phyloP scores from a whole-genome alignment of 2,797 vertebrate genomes.

The Pyrocephalus nanus region DNA sequence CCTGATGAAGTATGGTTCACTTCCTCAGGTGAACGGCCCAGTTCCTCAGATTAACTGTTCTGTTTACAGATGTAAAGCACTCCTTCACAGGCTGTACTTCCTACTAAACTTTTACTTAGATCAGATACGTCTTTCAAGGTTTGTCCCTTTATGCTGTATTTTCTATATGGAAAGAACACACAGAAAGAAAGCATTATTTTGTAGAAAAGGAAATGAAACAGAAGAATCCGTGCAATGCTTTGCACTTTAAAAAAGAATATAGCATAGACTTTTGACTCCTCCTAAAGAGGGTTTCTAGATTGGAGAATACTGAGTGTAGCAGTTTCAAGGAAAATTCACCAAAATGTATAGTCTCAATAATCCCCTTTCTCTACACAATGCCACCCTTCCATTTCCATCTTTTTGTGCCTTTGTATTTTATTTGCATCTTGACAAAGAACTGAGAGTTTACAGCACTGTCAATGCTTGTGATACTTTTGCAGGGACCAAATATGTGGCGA shows the following conservation, averaged over 20 bases:
- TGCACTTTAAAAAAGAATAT: neutral
- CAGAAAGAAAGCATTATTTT: neutral
- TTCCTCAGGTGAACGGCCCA: neutral
- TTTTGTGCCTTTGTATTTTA: neutral
- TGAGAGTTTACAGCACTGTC: neutral
- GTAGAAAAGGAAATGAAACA: neutral
- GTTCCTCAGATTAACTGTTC: neutral
- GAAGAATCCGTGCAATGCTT: neutral
- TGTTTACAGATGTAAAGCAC: neutral
- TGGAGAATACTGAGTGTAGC: neutral
- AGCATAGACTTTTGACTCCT: neutral
- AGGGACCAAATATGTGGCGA: neutral
- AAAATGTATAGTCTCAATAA: neutral
- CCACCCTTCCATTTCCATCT: neutral
- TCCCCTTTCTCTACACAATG: neutral
- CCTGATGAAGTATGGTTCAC: accelerated
- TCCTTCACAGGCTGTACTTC: neutral
- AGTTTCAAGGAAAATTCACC: neutral
- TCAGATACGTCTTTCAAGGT: neutral
- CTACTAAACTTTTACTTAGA: neutral
- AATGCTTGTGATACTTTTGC: neutral
- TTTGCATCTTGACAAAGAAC: neutral
- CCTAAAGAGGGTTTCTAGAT: neutral
- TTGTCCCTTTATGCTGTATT: neutral
- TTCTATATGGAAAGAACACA: neutral